Conservation (phyloP, 2,888 invertebrate species). For the Leuctra nigra region DNA sequence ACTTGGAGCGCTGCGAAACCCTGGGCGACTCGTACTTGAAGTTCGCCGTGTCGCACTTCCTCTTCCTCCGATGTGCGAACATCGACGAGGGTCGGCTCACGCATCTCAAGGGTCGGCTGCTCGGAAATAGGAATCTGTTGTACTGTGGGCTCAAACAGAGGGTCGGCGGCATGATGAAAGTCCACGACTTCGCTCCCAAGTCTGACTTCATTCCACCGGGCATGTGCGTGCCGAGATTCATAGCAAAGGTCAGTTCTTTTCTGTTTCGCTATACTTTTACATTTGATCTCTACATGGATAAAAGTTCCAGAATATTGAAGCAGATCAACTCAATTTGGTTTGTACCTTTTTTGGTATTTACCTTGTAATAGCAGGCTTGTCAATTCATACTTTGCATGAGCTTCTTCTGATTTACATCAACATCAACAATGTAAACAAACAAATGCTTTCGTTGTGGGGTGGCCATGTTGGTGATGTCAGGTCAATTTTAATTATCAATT, state of each 20-base stretch:
- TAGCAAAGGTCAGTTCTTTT: slow-evolving; percentile 47
- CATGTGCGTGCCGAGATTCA: slow-evolving; percentile 51
- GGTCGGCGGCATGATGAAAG: slow-evolving; percentile 55
- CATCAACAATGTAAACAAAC: no score
- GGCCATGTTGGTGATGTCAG: no score
- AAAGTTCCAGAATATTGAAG: no score
- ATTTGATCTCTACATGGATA: no score
- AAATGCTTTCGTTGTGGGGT: no score
- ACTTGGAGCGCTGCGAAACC: slow-evolving; percentile 77
- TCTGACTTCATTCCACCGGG: slow-evolving; percentile 79
- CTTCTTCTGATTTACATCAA: no score
- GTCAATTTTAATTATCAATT: no score
- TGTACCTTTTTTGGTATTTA: no score
- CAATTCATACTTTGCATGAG: no score
- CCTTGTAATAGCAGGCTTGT: no score
- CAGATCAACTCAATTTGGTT: no score
- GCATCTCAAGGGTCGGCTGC: slow-evolving; percentile 57
- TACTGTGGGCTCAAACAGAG: slow-evolving; percentile 57
- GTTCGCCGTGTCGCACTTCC: slow-evolving; percentile 63
- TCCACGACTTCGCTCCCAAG: slow-evolving; percentile 55
- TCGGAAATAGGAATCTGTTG: slow-evolving; percentile 82
- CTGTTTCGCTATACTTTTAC: no score
- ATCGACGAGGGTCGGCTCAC: slow-evolving; percentile 76
- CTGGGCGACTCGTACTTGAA: slow-evolving; percentile 88
- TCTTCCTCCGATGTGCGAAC: slow-evolving; percentile 60